Conservation (phyloP, 37 sponge, comb jelly and placozoan genomes). For the Diacarnus erythraeanus region DNA sequence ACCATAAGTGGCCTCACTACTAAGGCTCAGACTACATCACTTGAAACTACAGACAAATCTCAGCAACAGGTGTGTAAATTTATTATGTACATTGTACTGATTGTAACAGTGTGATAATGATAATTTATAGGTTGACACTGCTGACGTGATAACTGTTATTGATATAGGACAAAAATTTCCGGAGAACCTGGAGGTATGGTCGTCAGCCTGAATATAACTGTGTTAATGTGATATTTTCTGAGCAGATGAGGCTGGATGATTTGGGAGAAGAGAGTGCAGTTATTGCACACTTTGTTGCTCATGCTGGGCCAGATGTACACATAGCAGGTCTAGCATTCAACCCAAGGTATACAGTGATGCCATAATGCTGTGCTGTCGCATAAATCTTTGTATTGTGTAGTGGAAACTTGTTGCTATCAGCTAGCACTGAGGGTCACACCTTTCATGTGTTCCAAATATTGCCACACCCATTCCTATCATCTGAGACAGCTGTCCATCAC, state of each 20-base stretch:
- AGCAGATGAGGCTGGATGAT: constrained; percentile 56
- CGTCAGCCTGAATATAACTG: background rate
- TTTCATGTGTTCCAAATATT: constrained; percentile 89
- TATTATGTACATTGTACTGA: background rate
- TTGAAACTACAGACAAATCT: background rate
- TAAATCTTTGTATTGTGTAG: constrained; percentile 35
- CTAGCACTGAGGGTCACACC: constrained; percentile 80
- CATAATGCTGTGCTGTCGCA: background rate
- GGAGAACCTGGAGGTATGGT: constrained; percentile 22
- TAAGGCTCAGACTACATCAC: constrained; percentile 1
- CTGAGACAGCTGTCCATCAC: constrained; percentile 84
- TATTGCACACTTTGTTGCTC: constrained; percentile 87
- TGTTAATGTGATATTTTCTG: background rate
- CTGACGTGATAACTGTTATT: constrained; percentile 50
- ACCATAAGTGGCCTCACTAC: constrained; percentile 55
- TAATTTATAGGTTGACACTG: constrained; percentile 3
- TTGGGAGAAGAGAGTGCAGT: constrained; percentile 59
- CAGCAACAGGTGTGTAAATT: background rate
- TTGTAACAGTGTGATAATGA: background rate
- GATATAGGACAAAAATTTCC: constrained; percentile 25
- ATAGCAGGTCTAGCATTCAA: constrained; percentile 79
- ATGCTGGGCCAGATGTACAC: constrained; percentile 30
- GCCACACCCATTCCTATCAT: constrained; percentile 77
- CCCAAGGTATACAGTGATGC: constrained; percentile 48
- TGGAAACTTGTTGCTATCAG: constrained; percentile 88